Percentiles rank a stretch among this genome's conserved stretches.
These are phyloP conservation scores for Baryphthengus martii DNA, from an alignment of 2,113 vertebrate species.

Conservation along the genomic window DNA sequence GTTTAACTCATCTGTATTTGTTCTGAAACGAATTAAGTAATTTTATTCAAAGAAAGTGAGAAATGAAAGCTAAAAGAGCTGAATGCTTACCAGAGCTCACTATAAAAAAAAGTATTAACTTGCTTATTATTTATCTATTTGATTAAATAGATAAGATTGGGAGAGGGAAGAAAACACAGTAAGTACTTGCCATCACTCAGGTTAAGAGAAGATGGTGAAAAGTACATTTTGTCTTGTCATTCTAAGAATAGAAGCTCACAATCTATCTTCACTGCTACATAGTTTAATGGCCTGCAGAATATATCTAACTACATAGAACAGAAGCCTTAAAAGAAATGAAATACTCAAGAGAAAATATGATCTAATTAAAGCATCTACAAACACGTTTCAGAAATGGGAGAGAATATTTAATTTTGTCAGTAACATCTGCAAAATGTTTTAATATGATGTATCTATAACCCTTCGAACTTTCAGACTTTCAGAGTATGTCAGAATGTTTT, in stretches of 20 bases:
- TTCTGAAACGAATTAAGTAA: background rate
- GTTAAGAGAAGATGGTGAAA: background rate
- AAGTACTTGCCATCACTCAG: background rate
- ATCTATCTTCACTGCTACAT: background rate
- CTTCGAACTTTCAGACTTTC: background rate
- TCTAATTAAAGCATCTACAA: slow-evolving; percentile 48
- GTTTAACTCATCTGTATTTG: background rate
- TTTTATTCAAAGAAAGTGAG: background rate
- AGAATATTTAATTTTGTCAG: slow-evolving; percentile 4
- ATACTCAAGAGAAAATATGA: slow-evolving; percentile 14
- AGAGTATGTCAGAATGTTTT: background rate
- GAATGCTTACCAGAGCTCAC: background rate
- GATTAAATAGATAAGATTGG: background rate
- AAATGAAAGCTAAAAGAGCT: background rate
- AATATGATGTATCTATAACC: background rate
- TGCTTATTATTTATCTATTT: background rate
- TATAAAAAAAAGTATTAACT: background rate
- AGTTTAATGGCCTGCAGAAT: slow-evolving; percentile 39
- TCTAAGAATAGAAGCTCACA: slow-evolving; percentile 22
- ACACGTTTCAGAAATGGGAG: slow-evolving; percentile 31
- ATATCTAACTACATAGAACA: background rate
- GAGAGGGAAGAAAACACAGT: background rate
- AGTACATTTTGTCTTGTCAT: background rate
- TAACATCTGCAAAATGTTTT: slow-evolving; percentile 12
- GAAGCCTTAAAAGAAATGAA: slow-evolving; percentile 24